A percentile compares a stretch with the other conserved stretches of the same genome.
phyloP scores from a whole-genome alignment of 2,797 vertebrate species.

The Rhabdomys pumilio region DNA sequence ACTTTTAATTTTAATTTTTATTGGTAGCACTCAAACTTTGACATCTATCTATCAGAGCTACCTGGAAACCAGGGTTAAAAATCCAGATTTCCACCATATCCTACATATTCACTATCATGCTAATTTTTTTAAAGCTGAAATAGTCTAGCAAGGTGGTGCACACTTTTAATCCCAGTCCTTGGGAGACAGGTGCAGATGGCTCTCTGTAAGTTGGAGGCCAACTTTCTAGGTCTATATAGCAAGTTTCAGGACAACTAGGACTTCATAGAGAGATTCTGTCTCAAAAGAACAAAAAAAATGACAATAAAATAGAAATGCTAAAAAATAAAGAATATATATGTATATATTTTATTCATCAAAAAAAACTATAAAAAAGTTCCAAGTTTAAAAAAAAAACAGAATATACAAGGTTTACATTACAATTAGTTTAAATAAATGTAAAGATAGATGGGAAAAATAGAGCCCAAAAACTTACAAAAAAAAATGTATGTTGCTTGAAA shows the following conservation, averaged over 20 bases:
- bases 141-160: too few species aligned
- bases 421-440: not conserved
- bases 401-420: not conserved
- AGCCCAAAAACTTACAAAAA: not conserved
- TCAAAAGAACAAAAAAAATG: not conserved
- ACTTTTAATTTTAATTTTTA: not conserved
- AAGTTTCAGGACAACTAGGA: not conserved
- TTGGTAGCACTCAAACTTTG: not conserved
- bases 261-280: not conserved
- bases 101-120: not conserved
- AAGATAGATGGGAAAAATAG: slow-evolving; percentile 4
- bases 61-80: not conserved
- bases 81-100: not conserved
- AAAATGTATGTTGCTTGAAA: not conserved
- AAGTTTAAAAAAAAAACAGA: not conserved
- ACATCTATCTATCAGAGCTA: not conserved
- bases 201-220: not conserved
- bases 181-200: not conserved
- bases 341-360: slow-evolving; percentile 4
- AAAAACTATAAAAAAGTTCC: slow-evolving; percentile 8
- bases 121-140: not conserved
- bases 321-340: not conserved
- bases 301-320: not conserved
- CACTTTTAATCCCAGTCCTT: too few species aligned
- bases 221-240: not conserved